Base-by-base conservation (phyloP, 1,140 invertebrate genomes). In the Heliconius himera region DNA sequence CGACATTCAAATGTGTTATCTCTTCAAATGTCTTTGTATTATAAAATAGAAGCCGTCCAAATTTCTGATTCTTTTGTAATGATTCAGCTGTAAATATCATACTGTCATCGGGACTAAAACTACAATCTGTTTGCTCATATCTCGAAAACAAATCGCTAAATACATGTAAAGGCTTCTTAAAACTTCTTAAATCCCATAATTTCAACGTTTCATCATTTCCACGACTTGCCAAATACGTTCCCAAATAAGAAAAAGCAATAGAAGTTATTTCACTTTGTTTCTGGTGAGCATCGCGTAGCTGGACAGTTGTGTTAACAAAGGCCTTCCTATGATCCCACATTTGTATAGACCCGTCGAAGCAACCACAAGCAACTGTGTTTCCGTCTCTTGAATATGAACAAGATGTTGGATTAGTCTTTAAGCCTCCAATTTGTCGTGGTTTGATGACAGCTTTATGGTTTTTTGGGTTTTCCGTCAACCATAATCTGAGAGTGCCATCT, bases 301-400 rank as follows among this genome's bases (percentile, higher is more conserved):
- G 91, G 72, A 97, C 95, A 0, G 96, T 96, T 0, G 98, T 98
- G 87, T 98, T 99, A 0, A 97, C 97, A 84, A 96, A 97, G 86
- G 96, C 97, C 88, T 97, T 97, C 60, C 99, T 96, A 73, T 98
- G 97, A 91, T 99, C 99, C 99, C 99, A 99, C 93, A 99, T 97
- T 93, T 99, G 99, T 84, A 99, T 97, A 0, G 98, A 99, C 2
- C 99, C 99, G 94, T 99, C 99, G 38, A 96, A 96, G 89, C 99
- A 99, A 0, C 97, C 99, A 76, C 97, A 98, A 0, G 98, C 98
- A 26, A 99, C 96, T 0, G 97, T 96, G 77, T 97, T 97, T 1
- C 99, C 99, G 93, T 99, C 99, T 77, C 97, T 95, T 79, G 96
- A 98, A 87, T 97, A 99, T 2, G 95, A 95, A 86, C 98, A 98